phyloP scores from a whole-genome alignment of 2,888 invertebrate species.

The Poecilus cupreus region DNA sequence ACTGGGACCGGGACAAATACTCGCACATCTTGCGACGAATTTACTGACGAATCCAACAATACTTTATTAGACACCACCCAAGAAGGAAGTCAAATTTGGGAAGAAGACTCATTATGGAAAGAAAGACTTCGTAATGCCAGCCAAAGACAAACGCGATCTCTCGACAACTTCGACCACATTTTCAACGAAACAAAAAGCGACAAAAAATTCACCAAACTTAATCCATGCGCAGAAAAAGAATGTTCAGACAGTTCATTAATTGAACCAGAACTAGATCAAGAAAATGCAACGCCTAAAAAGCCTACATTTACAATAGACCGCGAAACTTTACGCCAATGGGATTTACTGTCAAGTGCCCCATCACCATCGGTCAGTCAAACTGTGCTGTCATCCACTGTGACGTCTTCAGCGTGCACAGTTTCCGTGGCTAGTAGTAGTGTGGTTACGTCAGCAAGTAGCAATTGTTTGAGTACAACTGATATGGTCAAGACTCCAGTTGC shows the following conservation, averaged over 20 bases:
- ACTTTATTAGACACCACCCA: constrained; percentile 63
- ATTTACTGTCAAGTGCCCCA: constrained; percentile 87
- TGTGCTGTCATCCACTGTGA: constrained; percentile 66
- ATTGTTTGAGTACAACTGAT: constrained; percentile 15
- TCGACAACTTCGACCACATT: constrained; percentile 85
- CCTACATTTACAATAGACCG: constrained; percentile 79
- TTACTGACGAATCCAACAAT: constrained; percentile 55
- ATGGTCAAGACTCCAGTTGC: not conserved
- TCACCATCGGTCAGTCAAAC: constrained; percentile 60
- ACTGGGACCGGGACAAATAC: constrained; percentile 47
- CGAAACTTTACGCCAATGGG: constrained; percentile 91
- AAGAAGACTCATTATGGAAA: constrained; percentile 88
- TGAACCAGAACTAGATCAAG: constrained; percentile 60
- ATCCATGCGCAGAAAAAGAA: constrained; percentile 49
- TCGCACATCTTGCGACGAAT: constrained; percentile 54
- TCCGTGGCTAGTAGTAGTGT: constrained; percentile 66
- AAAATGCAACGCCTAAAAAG: constrained; percentile 65
- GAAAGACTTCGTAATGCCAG: constrained; percentile 87
- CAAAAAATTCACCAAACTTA: constrained; percentile 50
- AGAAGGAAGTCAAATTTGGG: constrained; percentile 84
- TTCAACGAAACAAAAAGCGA: constrained; percentile 65
- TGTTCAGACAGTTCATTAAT: not conserved
- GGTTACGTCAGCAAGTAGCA: constrained; percentile 66
- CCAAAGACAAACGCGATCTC: constrained; percentile 86
- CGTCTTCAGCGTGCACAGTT: constrained; percentile 38